Base-by-base conservation (phyloP, 1,140 invertebrate species). In the Eumeta japonica region DNA sequence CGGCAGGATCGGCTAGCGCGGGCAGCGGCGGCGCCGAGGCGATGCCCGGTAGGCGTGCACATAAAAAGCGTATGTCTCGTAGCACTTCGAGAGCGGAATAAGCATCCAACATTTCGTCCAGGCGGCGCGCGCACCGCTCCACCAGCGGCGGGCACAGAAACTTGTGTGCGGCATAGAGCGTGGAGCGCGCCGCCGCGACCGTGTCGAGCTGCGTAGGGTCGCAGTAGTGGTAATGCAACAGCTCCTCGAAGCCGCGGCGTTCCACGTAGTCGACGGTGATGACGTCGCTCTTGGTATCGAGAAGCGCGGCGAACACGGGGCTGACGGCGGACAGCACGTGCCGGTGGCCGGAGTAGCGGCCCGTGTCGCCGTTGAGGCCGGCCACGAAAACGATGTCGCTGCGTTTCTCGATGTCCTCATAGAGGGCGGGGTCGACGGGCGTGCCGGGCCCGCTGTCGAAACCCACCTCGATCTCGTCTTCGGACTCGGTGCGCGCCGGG, bases 381-480 rank as follows among this genome's bases (percentile, higher is more conserved):
- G 84, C 85, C 36, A 82, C 75, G 51, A 88, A 83, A 10, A 77
- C 77, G 19, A 88, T 78, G 59, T 88, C 86, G 52, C 82, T 83
- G 30, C 79, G 72, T 14, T 73, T 73, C 59, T 85, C 82, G 38
- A 75, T 76, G 45, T 83, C 81, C 42, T 64, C 75, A 5, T 76
- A 56, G 3, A 61, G 42, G 4, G 49, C 41, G 17, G 19, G 15
- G 16, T 33, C 31, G 31, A 7, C 20, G 5, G 20, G 20, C 20
- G 20, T 24, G 20, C 5, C n/a, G 20, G 20, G 5, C 5, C 20
- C 5, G 20, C 20, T 24, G 20, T 5, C 5, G 20, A 24, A 5
- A n/a, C n/a, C n/a, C 20, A n/a, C 5, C n/a, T 7, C 20, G 20
- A 24, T 24, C 37, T 62, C 60, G 15, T 61, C 55, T 1, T 57